A percentile compares a stretch with the other conserved stretches of the same genome.
Evolutionary conservation across 1,140 invertebrate genomes (phyloP).

Genomic region (Kradibia gibbosae): DNA sequence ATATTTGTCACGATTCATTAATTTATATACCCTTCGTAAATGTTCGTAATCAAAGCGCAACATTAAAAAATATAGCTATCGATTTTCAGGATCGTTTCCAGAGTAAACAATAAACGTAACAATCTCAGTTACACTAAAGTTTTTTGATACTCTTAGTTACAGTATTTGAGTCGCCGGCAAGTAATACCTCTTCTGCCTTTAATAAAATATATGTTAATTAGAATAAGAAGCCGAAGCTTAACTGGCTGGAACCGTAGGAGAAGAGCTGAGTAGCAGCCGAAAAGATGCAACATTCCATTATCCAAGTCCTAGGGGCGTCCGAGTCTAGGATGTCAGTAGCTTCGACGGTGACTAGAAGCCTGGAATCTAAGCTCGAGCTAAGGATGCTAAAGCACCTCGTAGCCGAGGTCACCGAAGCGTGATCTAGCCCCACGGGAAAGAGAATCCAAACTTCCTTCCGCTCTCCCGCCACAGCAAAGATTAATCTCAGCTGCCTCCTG

Average conservation of each 20-base stretch:
- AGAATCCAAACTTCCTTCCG: slow-evolving; percentile 69
- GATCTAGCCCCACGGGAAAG: slow-evolving; percentile 58
- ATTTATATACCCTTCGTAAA: not conserved
- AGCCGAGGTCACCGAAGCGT: not conserved
- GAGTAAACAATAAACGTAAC: not conserved
- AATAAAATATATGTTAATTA: not conserved
- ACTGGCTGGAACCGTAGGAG: too few species aligned
- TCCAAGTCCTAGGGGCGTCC: slow-evolving; percentile 22
- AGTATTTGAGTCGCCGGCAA: not conserved
- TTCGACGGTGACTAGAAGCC: slow-evolving; percentile 69
- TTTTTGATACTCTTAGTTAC: not conserved
- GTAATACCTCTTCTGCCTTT: not conserved
- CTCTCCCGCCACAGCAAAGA: slow-evolving; percentile 59
- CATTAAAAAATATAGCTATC: not conserved
- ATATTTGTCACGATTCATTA: slow-evolving; percentile 1
- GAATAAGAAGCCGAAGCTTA: not conserved
- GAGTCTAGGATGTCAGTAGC: slow-evolving; percentile 66
- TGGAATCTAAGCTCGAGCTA: slow-evolving; percentile 64
- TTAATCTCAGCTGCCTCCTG: slow-evolving; percentile 61
- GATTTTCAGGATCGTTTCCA: not conserved
- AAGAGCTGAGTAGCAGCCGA: not conserved
- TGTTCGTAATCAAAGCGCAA: not conserved
- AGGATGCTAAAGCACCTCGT: slow-evolving; percentile 2
- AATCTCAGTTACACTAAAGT: too few species aligned
- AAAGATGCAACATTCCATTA: slow-evolving; percentile 62